Conservation (phyloP, 2,888 invertebrate species). For the Plusia festucae region DNA sequence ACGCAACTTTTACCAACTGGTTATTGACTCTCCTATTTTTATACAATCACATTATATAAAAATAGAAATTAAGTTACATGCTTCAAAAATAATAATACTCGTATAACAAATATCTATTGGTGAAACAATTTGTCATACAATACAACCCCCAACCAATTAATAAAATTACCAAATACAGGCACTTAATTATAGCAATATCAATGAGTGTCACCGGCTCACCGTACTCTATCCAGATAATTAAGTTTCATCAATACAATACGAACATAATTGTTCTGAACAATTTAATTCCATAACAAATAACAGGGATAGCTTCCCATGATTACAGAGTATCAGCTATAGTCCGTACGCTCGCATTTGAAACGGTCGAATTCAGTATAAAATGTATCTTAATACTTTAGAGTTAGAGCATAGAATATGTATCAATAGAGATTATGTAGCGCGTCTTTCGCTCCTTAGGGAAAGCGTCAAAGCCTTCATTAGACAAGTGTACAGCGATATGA, state of each 20-base stretch:
- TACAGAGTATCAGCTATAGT: constrained; percentile 59
- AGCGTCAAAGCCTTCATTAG: constrained; percentile 73
- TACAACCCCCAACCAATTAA: constrained; percentile 9
- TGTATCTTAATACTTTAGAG: constrained; percentile 45
- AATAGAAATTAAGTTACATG: no score
- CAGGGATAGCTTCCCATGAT: constrained; percentile 60
- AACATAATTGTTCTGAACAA: constrained; percentile 60
- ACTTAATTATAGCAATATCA: constrained; percentile 17
- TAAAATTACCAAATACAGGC: constrained; percentile 1
- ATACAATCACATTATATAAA: no score
- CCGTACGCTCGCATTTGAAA: constrained; percentile 47
- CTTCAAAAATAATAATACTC: background rate
- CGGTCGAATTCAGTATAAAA: constrained; percentile 38
- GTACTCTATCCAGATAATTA: constrained; percentile 38
- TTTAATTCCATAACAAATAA: constrained; percentile 63
- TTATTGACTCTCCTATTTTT: no score
- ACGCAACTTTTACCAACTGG: no score
- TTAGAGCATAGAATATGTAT: constrained; percentile 45
- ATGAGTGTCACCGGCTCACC: constrained; percentile 13
- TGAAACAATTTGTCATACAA: background rate
- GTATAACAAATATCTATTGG: background rate
- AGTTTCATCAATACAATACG: constrained; percentile 48
- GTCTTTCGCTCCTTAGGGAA: constrained; percentile 61
- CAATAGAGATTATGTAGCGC: constrained; percentile 35
- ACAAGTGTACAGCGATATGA: constrained; percentile 65